Evolutionary conservation across 2,113 vertebrate genomes (phyloP), one percentile per base, ranked within the genome.

Genomic region (Silurus asotus): DNA sequence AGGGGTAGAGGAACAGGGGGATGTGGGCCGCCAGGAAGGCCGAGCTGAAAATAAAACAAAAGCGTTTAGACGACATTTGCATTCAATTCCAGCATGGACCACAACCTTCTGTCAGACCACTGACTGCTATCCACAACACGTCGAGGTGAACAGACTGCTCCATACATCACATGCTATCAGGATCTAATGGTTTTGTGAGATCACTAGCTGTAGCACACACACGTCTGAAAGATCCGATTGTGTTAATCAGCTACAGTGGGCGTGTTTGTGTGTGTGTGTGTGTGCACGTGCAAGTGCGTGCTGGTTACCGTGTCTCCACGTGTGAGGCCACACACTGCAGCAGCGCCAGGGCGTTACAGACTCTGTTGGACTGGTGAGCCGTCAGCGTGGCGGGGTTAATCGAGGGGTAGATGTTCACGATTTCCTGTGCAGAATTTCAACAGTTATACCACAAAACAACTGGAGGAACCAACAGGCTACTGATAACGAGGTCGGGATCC

Each of bases 331-430:
- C 98, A 93, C 98, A 99, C 23, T 99, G 98, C 11, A 99, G 90
- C 6, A 99, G 95, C 51, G 98, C 98, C 89, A 99, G 93, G 79
- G 98, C 98, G 72, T 99, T 99, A 92, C 98, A 99, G 87, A 99
- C 98, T 94, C 98, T 94, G 93, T 99, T 99, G 77, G 98, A 99
- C 67, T 99, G 98, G 92, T 99, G 98, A 86, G 98, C 98, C 72
- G 98, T 99, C 91, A 99, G 95, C 2, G 98, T 99, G 0, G 98
- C 97, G 55, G 98, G 98, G 89, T 99, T 99, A 92, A 99, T 99
- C n/a, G 98, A 99, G 51, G 98, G 98, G 89, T 99, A 99, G 92
- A 99, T 99, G 96, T 99, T 99, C 91, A 99, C 98, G 89, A 99
- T 99, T 95, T 99, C 98, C 98, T 99, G 84, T 77, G 1, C 0